Conservation (phyloP, 2,888 invertebrate genomes). For the Scaptomyza flava region DNA sequence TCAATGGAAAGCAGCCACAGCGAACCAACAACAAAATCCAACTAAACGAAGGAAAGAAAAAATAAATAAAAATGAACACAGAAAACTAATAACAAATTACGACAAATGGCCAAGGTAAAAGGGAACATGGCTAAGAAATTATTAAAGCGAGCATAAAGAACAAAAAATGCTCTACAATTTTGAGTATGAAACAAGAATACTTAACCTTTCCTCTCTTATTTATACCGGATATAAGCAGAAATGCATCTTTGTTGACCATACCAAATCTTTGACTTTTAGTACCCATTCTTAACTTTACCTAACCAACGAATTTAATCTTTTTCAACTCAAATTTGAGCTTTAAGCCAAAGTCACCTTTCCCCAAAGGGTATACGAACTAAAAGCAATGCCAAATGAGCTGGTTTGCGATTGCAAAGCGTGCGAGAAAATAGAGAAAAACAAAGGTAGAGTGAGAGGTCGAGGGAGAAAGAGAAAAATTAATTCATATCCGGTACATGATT, state of each 20-base stretch:
- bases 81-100: conserved; percentile 77
- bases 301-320: not conserved
- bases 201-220: too few species aligned
- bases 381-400: conserved; percentile 33
- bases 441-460: not conserved
- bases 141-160: not conserved
- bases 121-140: conserved; percentile 37
- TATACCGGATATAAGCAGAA: too few species aligned
- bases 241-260: too few species aligned
- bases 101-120: conserved; percentile 56
- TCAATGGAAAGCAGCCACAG: conserved; percentile 72
- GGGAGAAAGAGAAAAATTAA: conserved; percentile 66
- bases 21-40: conserved; percentile 18
- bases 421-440: conserved; percentile 33
- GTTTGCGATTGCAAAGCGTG: conserved; percentile 46
- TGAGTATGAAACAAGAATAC: too few species aligned
- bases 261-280: too few species aligned
- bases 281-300: not conserved
- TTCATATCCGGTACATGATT: conserved; percentile 82
- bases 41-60: conserved; percentile 20
- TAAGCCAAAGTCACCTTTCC: not conserved
- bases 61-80: conserved; percentile 3
- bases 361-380: conserved; percentile 11
- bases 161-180: not conserved
- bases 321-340: not conserved